Evolutionary conservation across 2,797 vertebrate genomes (phyloP), one percentile per base, ranked within the genome.

Genomic region (Antrozous pallidus): DNA sequence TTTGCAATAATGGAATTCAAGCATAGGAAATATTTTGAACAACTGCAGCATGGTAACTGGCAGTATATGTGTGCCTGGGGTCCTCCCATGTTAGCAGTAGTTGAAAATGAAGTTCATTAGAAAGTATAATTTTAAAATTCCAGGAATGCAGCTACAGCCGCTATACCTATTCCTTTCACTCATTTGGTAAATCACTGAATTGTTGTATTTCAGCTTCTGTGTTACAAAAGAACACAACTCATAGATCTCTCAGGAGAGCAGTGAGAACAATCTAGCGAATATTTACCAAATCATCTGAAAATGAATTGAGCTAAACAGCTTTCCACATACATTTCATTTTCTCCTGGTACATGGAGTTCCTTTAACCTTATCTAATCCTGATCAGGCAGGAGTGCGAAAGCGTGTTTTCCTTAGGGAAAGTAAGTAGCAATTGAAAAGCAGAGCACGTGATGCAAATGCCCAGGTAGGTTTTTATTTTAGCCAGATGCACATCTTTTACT

Each of bases 261-360:
- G 93, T 58, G 67, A 31, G 49, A 73, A 94, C 88, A 90, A 78
- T 96, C 95, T 86, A 96, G 70, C 65, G 26, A 69, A 56, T 87
- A 94, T 92, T 95, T 95, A 95, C 81, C 85, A 94, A 94, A 96
- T 78, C 87, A 82, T 85, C 70, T 77, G 65, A 80, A 95, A 96
- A 94, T 61, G 85, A 95, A 74, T n/a, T 20, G 26, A 84, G 73
- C 63, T 80, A 94, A 93, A 82, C 20, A 42, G 56, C 24, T 91
- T 73, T 73, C 24, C 93, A 91, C n/a, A 45, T 24, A 45, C 36
- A 47, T 85, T 90, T 81, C n/a, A 42, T 85, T 90, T 81, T 54
- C 93, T 91, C 51, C 22, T 36, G 90, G 87, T 83, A 58, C 22
- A 31, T 22, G 26, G 67, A 45, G 58, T 54, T 93, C 42, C 56